Evolutionary conservation across 2,888 invertebrate species (phyloP).

Genomic region (Rhogogaster chlorosoma): DNA sequence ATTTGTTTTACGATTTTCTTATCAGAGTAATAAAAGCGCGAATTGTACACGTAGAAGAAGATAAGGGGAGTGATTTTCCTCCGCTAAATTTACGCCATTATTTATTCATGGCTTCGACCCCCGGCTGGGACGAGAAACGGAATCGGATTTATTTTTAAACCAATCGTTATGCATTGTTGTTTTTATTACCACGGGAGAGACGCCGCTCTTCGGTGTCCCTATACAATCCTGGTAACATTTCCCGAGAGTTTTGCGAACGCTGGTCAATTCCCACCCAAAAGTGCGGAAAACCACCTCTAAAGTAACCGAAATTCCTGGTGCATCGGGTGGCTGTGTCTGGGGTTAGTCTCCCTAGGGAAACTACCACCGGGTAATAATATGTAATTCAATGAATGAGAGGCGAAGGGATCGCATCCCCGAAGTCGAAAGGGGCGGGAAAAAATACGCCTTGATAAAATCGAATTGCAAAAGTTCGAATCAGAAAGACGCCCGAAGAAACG

Average conservation of each 20-base stretch:
- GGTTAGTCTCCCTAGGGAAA: conserved; percentile 19
- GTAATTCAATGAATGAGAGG: neutral
- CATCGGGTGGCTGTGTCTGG: conserved; percentile 16
- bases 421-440: no score
- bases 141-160: neutral
- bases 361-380: neutral
- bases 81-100: neutral
- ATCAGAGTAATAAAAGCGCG: neutral
- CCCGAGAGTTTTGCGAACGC: neutral
- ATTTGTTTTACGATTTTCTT: neutral
- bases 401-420: neutral
- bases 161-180: neutral
- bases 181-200: neutral
- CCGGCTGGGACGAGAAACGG: no score
- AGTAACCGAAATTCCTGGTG: conserved; percentile 18
- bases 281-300: neutral
- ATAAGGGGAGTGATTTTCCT: neutral
- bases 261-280: neutral
- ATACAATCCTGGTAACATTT: conserved; percentile 16
- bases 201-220: neutral
- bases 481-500: neutral
- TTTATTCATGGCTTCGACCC: neutral
- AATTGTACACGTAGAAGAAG: neutral
- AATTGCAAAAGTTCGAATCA: neutral
- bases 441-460: no score